Evolutionary conservation across 1,140 invertebrate genomes (phyloP), one percentile per base, ranked within the genome.

Genomic region (Drosophila gunungcola): DNA sequence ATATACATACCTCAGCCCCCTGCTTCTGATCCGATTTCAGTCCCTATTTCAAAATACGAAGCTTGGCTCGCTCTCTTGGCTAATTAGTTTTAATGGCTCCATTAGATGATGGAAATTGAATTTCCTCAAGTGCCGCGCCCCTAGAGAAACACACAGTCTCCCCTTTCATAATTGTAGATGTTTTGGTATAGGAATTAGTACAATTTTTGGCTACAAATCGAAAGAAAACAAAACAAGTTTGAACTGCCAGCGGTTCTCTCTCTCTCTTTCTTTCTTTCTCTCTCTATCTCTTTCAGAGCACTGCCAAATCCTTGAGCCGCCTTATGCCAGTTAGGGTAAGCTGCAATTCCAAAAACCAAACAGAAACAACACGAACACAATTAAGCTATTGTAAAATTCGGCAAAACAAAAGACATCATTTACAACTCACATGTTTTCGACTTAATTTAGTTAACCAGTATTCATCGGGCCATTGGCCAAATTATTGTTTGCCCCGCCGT

Each of bases 291-390:
- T 91, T 91, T 81, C 90, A 91, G 90, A 78, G 77, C 76, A 83
- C 84, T 84, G 76, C 80, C 73, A 80, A 89, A 62, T 77, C 82
- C 73, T 84, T 91, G 74, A 81, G 83, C 85, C 82, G 86, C 70
- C 69, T 91, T 73, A 88, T 91, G 85, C 90, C 85, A 84, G 90
- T 91, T 81, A 91, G 90, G 90, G 90, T 91, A 91, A 91, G 90
- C 79, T 80, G 84, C 75, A 88, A 82, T 65, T 70, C 53, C 46
- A 84, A 82, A 58, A 80, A 73, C 5, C 25, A 79, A 74, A 57
- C 51, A 55, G 51, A 61, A 61, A 32, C 46, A 41, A 68, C 70
- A 78, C 39, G 36, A 63, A 65, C 64, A 69, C 64, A 41, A 45
- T 48, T 69, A 29, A 39, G 65, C 64, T 69, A 62, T 49, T 63